These are phyloP conservation scores for Laothoe populi DNA, from an alignment of 2,888 invertebrate genomes.

Conservation along the genomic window DNA sequence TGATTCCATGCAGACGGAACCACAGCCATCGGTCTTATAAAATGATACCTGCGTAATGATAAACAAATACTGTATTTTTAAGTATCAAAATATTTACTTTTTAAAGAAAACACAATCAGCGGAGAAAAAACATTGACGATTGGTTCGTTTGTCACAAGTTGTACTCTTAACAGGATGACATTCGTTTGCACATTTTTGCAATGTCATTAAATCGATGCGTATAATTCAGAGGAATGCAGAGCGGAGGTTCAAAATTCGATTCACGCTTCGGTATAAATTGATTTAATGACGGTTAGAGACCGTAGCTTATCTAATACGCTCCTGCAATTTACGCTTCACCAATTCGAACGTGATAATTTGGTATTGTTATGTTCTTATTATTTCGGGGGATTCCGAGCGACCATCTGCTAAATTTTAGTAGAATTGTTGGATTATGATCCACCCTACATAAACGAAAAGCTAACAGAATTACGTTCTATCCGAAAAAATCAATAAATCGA, in stretches of 20 bases:
- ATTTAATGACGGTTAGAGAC: constrained; percentile 2
- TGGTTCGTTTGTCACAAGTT: neutral
- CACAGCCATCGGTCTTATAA: neutral
- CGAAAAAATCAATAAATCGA: neutral
- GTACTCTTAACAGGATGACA: neutral
- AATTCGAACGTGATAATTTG: constrained; percentile 9
- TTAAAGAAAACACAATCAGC: constrained; percentile 18
- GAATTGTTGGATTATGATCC: neutral
- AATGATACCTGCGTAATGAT: constrained; percentile 3
- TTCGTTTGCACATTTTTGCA: constrained; percentile 10
- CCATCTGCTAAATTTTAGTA: neutral
- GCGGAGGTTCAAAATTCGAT: constrained; percentile 16
- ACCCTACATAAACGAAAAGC: neutral
- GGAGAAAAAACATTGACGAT: constrained; percentile 3
- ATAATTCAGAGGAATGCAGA: constrained; percentile 16
- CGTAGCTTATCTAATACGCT: constrained; percentile 9
- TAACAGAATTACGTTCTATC: neutral
- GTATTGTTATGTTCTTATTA: neutral
- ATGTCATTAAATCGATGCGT: constrained; percentile 4
- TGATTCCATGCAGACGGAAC: neutral
- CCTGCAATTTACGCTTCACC: constrained; percentile 8
- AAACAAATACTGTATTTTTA: constrained; percentile 15
- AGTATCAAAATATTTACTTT: constrained; percentile 20
- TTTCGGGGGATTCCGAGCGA: neutral
- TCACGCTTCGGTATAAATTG: constrained; percentile 15